Conservation (phyloP, 1,140 invertebrate species). For the Drosophila neocordata region DNA sequence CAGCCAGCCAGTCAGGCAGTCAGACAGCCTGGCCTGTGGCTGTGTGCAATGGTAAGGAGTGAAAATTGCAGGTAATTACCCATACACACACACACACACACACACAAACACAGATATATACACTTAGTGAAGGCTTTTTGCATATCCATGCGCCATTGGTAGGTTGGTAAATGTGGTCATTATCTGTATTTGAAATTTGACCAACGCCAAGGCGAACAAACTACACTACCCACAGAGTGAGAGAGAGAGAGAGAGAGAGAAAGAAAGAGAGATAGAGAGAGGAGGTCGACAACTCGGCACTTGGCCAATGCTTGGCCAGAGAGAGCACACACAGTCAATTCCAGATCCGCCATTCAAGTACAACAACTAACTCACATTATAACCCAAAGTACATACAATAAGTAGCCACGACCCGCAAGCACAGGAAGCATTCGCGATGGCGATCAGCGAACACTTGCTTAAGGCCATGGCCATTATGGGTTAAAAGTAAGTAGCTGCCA, state of each 20-base stretch:
- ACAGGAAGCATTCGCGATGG: constrained; percentile 78
- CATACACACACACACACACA: constrained; percentile 41
- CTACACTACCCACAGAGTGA: constrained; percentile 21
- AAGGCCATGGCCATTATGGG: constrained; percentile 61
- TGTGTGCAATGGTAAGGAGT: constrained; percentile 65
- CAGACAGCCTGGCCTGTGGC: constrained; percentile 43
- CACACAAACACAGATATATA: background rate
- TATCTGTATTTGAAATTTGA: constrained; percentile 65
- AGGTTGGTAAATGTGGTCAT: constrained; percentile 68
- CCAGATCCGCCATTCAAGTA: constrained; percentile 41
- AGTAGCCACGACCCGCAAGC: constrained; percentile 34
- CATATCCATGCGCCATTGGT: constrained; percentile 59
- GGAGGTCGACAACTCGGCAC: background rate
- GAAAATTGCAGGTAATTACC: constrained; percentile 79
- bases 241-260: background rate
- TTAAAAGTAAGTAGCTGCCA: constrained; percentile 22
- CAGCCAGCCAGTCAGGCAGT: constrained; percentile 35
- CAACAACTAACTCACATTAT: background rate
- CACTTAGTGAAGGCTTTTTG: constrained; percentile 15
- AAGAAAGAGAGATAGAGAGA: no score
- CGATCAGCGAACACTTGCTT: constrained; percentile 73
- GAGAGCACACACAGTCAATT: constrained; percentile 18
- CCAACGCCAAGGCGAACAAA: constrained; percentile 38
- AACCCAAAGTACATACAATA: constrained; percentile 8
- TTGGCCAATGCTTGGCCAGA: constrained; percentile 42